phyloP scores from a whole-genome alignment of 2,797 vertebrate species.

The Esox lucius region DNA sequence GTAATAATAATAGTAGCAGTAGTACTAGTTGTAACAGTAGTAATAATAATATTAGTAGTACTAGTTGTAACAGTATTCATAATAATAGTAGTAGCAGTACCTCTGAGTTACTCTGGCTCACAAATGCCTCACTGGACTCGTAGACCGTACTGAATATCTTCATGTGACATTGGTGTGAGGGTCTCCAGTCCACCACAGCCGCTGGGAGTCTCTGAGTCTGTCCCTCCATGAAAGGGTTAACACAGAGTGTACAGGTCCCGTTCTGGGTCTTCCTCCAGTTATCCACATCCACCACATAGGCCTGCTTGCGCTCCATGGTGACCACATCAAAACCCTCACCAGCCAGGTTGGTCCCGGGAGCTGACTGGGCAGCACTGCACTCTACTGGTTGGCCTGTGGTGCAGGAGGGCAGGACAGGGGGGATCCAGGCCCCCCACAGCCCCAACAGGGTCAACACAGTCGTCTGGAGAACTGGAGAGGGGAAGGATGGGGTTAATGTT shows the following conservation, averaged over 20 bases:
- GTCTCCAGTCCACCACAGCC: constrained; percentile 62
- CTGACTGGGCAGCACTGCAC: constrained; percentile 56
- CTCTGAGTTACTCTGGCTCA: constrained; percentile 47
- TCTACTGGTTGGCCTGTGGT: constrained; percentile 26
- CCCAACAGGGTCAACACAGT: constrained; percentile 3
- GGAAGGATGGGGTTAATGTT: background rate
- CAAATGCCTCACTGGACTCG: constrained; percentile 57
- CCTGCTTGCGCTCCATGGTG: constrained; percentile 65
- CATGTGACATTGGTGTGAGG: constrained; percentile 28
- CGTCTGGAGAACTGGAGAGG: constrained; percentile 1
- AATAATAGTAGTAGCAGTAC: background rate
- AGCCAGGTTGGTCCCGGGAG: constrained; percentile 72
- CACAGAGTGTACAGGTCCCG: constrained; percentile 52
- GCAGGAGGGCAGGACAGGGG: constrained; percentile 10
- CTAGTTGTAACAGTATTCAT: background rate
- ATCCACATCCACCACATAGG: constrained; percentile 62
- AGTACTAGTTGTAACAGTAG: background rate
- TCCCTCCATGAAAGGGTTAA: constrained; percentile 48
- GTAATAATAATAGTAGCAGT: background rate
- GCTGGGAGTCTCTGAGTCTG: constrained; percentile 59
- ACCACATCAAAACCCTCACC: constrained; percentile 81
- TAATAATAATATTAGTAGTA: background rate
- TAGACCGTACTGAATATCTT: constrained; percentile 43
- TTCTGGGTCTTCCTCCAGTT: constrained; percentile 52
- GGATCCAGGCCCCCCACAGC: constrained; percentile 12